A percentile compares a stretch with the other conserved stretches of the same genome.
Conservation (phyloP, 2,113 vertebrate genomes). For the Micromys minutus region DNA sequence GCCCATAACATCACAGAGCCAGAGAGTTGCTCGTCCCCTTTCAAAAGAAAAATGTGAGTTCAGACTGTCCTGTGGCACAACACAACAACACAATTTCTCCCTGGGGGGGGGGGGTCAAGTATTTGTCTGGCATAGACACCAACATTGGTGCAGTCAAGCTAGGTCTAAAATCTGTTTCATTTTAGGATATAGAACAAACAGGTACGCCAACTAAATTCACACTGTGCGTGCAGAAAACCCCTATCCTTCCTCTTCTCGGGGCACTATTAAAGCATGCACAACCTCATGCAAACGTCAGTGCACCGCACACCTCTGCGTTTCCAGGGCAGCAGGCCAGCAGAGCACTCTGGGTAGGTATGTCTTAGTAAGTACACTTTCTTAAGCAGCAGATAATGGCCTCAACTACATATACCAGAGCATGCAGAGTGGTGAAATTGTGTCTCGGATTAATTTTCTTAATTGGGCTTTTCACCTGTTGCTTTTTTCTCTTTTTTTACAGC, state of each 20-base stretch:
- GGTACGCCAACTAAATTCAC: neutral
- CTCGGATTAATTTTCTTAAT: neutral
- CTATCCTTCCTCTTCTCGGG: neutral
- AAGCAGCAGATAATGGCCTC: neutral
- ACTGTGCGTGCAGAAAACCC: neutral
- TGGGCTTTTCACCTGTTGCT: neutral
- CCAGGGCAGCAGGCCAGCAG: neutral
- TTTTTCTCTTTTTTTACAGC: neutral
- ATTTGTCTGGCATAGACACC: neutral
- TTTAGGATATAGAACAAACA: neutral
- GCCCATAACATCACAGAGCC: neutral
- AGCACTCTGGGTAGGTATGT: neutral
- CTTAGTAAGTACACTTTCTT: neutral
- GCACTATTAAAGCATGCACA: neutral
- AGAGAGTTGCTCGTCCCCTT: neutral
- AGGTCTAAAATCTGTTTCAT: neutral
- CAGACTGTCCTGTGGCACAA: neutral
- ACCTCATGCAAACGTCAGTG: neutral
- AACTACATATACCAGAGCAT: neutral
- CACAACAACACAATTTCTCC: neutral
- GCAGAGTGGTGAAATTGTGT: neutral
- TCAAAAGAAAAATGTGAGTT: constrained; percentile 16
- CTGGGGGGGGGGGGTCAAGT: neutral
- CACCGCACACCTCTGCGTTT: neutral
- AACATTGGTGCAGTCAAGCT: neutral